These are phyloP conservation scores for Zaprionus ornatus DNA, from an alignment of 1,140 invertebrate species.

Conservation along the genomic window DNA sequence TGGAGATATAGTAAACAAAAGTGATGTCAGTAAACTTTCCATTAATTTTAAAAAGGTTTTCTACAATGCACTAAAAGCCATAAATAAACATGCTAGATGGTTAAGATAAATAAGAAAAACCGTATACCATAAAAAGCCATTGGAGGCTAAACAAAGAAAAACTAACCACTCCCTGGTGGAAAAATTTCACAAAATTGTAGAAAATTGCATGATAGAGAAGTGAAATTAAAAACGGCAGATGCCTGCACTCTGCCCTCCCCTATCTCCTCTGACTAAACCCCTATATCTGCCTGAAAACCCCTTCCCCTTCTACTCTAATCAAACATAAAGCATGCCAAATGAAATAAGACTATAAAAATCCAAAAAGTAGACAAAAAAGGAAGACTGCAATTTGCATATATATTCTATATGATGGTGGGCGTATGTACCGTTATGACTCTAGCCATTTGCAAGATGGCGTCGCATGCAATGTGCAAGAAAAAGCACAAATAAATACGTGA, in stretches of 20 bases:
- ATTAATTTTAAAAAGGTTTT: not conserved
- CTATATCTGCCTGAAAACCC: not conserved
- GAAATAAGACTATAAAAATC: slow-evolving; percentile 24
- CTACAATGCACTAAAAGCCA: not conserved
- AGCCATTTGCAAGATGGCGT: slow-evolving; percentile 62
- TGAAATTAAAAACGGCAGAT: slow-evolving; percentile 4
- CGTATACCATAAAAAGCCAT: slow-evolving; percentile 2
- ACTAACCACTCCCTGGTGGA: not conserved
- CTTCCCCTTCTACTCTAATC: not conserved
- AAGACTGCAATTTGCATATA: slow-evolving; percentile 25
- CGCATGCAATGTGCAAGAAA: slow-evolving; percentile 20
- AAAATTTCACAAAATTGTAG: not conserved
- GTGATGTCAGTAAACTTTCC: not conserved
- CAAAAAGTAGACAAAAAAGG: slow-evolving; percentile 7
- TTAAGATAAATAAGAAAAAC: slow-evolving; percentile 5
- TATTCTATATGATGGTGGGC: slow-evolving; percentile 4
- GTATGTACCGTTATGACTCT: slow-evolving; percentile 49
- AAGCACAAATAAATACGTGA: slow-evolving; percentile 58
- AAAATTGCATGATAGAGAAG: slow-evolving; percentile 11
- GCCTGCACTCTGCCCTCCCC: not conserved
- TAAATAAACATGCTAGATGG: slow-evolving; percentile 6
- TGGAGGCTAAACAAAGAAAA: slow-evolving; percentile 14
- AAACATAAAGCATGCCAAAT: slow-evolving; percentile 28
- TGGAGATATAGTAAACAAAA: not conserved
- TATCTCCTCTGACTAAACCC: not conserved